Conservation (phyloP, 2,888 invertebrate species). For the Fragum whitleyi region DNA sequence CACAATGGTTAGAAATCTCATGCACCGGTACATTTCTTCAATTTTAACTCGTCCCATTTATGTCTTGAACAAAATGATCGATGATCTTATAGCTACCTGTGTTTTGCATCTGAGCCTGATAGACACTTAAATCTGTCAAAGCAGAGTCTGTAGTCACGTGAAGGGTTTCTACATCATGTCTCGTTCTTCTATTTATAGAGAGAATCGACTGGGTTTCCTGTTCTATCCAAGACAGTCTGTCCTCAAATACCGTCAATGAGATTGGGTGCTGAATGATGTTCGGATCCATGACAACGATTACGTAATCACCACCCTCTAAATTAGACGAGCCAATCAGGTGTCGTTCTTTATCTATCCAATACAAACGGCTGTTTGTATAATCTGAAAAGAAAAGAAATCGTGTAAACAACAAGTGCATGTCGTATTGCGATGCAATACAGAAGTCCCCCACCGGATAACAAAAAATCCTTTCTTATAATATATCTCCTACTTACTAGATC, state of each 20-base stretch:
- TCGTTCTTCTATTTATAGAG: background rate
- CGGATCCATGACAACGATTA: background rate
- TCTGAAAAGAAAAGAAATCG: background rate
- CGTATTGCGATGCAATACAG: too few relatives aligned
- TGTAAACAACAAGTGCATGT: too few relatives aligned
- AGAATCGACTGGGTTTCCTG: background rate
- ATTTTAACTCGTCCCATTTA: too few relatives aligned
- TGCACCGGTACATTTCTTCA: too few relatives aligned
- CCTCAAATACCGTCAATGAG: background rate
- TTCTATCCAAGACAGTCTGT: background rate
- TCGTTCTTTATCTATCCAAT: conserved; percentile 3
- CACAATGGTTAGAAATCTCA: too few relatives aligned
- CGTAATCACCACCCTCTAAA: background rate
- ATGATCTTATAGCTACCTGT: background rate
- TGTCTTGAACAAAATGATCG: too few relatives aligned
- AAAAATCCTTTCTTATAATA: too few relatives aligned
- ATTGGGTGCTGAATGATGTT: background rate
- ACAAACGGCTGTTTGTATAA: background rate
- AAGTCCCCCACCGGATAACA: too few relatives aligned
- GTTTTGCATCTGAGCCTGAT: background rate
- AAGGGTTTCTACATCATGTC: background rate
- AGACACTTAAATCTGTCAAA: background rate
- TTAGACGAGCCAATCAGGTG: conserved; percentile 2
- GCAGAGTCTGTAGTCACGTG: background rate
- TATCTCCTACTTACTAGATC: too few relatives aligned